phyloP scores from a whole-genome alignment of 2,113 vertebrate genomes.

The Cyanoliseus patagonus region DNA sequence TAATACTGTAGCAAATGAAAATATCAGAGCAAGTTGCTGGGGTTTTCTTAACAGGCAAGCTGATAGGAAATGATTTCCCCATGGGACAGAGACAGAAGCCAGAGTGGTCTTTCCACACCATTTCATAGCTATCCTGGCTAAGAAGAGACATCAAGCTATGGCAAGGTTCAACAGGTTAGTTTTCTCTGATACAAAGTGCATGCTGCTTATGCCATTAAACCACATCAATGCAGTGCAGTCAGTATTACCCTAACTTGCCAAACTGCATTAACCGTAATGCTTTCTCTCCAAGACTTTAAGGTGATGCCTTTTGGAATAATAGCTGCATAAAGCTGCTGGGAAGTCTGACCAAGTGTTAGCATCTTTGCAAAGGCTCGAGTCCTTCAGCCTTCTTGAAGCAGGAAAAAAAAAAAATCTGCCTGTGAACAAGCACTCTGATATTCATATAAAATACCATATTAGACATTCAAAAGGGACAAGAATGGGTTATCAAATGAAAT shows the following conservation, averaged over 20 bases:
- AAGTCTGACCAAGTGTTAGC: neutral
- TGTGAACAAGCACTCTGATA: neutral
- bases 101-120: constrained; percentile 3
- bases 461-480: neutral
- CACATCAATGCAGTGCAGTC: constrained; percentile 8
- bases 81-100: neutral
- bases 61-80: neutral
- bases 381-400: neutral
- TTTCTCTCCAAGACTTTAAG: neutral
- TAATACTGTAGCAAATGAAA: constrained; percentile 1
- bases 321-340: neutral
- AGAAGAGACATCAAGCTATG: neutral
- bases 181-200: constrained; percentile 30
- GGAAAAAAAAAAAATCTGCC: neutral
- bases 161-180: constrained; percentile 59
- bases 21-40: neutral
- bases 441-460: neutral
- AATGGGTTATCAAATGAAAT: neutral
- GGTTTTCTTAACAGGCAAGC: neutral
- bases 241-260: constrained; percentile 16
- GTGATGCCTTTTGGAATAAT: constrained; percentile 15
- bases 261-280: neutral
- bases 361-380: neutral
- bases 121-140: neutral
- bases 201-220: constrained; percentile 41